These are phyloP conservation scores for Cryptus viduatorius DNA, from an alignment of 2,888 invertebrate genomes.

Conservation along the genomic window DNA sequence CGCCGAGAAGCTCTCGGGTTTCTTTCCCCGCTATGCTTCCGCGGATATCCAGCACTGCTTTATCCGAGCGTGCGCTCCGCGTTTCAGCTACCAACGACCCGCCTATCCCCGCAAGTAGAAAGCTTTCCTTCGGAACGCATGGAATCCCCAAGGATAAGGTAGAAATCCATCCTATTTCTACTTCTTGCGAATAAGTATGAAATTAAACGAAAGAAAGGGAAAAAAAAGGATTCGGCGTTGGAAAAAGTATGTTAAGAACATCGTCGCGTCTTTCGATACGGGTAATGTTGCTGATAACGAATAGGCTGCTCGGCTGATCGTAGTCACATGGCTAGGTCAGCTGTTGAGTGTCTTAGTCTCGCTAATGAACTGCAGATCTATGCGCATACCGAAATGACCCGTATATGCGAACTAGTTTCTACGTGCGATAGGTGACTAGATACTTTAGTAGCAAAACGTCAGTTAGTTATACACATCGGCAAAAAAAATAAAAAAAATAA, in stretches of 20 bases:
- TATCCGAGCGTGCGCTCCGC: slow-evolving; percentile 65
- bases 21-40: slow-evolving; percentile 61
- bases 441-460: slow-evolving; percentile 40
- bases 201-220: too few species aligned
- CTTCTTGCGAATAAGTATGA: not conserved
- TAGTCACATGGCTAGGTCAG: slow-evolving; percentile 31
- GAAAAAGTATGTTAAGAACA: not conserved
- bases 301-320: not conserved
- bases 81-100: slow-evolving; percentile 38
- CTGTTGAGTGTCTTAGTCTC: slow-evolving; percentile 48
- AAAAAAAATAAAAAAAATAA: not conserved
- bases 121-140: slow-evolving; percentile 48
- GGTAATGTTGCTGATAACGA: slow-evolving; percentile 44
- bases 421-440: slow-evolving; percentile 50
- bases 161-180: slow-evolving; percentile 59
- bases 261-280: slow-evolving; percentile 45
- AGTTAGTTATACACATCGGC: slow-evolving; percentile 16
- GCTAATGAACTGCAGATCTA: slow-evolving; percentile 41
- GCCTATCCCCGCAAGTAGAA: slow-evolving; percentile 35
- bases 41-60: slow-evolving; percentile 67
- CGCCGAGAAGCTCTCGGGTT: slow-evolving; percentile 74
- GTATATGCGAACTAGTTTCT: slow-evolving; percentile 53
- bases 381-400: slow-evolving; percentile 65
- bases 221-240: not conserved
- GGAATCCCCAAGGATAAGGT: slow-evolving; percentile 69